Base-by-base conservation (phyloP, 2,113 vertebrate genomes). In the Ellobius talpinus region DNA sequence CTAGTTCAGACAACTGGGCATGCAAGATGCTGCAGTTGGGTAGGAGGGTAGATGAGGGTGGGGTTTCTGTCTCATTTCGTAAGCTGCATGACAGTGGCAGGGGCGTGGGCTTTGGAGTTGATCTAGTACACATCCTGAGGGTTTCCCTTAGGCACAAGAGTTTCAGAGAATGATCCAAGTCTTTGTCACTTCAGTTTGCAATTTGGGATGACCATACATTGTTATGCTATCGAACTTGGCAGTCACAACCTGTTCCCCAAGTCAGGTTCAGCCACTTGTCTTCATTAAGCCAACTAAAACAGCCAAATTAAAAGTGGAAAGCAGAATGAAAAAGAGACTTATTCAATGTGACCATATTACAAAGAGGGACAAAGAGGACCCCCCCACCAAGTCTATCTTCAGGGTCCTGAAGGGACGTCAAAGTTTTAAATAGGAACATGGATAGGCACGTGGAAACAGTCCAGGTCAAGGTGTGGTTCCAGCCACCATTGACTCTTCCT, bases 1-100 rank as follows among this genome's bases (percentile, higher is more conserved):
- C 36, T 63, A 96, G 72, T 87, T 87, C 72, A 74, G 89, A 96
- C n/a, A 90, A 33, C 94, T 81, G 74, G 47, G 47, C 93, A 87
- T 73, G 72, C 10, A 36, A 94, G 63, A 74, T 87, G 84, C 78
- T 94, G 89, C 58, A 33, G 33, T 31, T 96, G 70, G 70, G 66
- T 96, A 45, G 90, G 88, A 93, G 76, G 45, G 86, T 11, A 42
- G 33, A 61, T 55, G 72, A 93, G 87, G 77, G 58, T 78, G 63
- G 23, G 74, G 77, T 95, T 89, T 55, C 79, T 77, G 5, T 88
- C 72, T 82, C 36, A 9, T 89, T 88, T 96, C 65, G 73, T 94
- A 87, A 82, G 68, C 87, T 77, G 66, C 1, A 5, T 88, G 90
- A 96, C 45, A 87, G 63, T 76, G 14, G 12, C 33, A 29, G 82